These are phyloP conservation scores for Grallaria varia DNA, from an alignment of 2,113 vertebrate species.

Conservation along the genomic window DNA sequence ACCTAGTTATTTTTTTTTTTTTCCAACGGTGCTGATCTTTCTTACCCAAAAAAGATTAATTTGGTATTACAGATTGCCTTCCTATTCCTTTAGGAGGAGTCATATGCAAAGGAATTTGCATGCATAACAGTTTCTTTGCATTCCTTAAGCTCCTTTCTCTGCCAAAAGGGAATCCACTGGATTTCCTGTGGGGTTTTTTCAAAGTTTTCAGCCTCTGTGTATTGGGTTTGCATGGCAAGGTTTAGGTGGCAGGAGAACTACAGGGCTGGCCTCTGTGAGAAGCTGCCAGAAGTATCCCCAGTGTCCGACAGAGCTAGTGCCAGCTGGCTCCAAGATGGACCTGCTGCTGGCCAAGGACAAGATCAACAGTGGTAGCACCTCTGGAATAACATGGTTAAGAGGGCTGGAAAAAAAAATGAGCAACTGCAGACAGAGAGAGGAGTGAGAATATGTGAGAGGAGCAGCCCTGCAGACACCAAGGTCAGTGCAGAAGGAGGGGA, in stretches of 20 bases:
- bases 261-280: background rate
- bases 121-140: background rate
- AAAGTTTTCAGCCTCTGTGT: background rate
- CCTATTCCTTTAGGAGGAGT: background rate
- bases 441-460: accelerated
- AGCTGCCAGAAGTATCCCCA: background rate
- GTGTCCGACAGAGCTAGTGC: background rate
- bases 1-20: background rate
- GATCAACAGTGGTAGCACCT: background rate
- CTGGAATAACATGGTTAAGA: background rate
- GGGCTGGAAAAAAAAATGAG: background rate
- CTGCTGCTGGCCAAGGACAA: background rate
- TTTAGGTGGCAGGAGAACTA: background rate
- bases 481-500: background rate
- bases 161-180: background rate
- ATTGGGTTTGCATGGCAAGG: background rate
- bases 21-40: background rate
- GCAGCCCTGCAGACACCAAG: background rate
- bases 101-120: background rate
- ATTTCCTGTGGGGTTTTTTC: background rate
- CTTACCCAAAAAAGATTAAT: background rate
- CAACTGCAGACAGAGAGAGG: background rate
- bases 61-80: background rate
- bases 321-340: background rate
- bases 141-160: background rate